Evolutionary conservation across 2,797 vertebrate species (phyloP).

Genomic region (Eidolon dupreanum): DNA sequence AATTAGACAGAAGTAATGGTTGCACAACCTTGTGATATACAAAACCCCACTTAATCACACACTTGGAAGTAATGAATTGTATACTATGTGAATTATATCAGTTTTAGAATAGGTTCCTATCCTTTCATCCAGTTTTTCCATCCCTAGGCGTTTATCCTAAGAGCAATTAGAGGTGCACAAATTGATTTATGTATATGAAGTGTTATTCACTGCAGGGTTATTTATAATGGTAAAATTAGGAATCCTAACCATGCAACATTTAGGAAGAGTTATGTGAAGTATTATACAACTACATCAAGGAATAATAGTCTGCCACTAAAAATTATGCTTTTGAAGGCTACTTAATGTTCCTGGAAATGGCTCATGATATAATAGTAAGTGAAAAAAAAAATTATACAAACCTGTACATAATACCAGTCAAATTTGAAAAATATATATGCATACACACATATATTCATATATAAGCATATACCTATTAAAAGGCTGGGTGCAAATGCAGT

Average conservation of each 20-base stretch:
- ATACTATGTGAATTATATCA: neutral
- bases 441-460: neutral
- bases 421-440: neutral
- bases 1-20: slow-evolving; percentile 17
- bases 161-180: neutral
- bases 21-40: neutral
- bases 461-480: neutral
- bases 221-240: slow-evolving; percentile 23
- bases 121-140: slow-evolving; percentile 11
- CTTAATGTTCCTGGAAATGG: slow-evolving; percentile 12
- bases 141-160: slow-evolving; percentile 14
- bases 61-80: slow-evolving; percentile 8
- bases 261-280: slow-evolving; percentile 28
- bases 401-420: neutral
- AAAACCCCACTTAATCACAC: neutral
- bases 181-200: neutral
- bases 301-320: neutral
- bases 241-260: neutral
- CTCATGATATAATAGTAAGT: neutral
- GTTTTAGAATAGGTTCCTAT: neutral
- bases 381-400: slow-evolving; percentile 17
- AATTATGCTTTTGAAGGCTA: slow-evolving; percentile 13
- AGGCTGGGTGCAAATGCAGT: neutral
- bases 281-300: neutral
- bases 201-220: neutral